These are phyloP conservation scores for Corythornis leucogaster DNA, from an alignment of 2,797 vertebrate genomes.

Conservation along the genomic window DNA sequence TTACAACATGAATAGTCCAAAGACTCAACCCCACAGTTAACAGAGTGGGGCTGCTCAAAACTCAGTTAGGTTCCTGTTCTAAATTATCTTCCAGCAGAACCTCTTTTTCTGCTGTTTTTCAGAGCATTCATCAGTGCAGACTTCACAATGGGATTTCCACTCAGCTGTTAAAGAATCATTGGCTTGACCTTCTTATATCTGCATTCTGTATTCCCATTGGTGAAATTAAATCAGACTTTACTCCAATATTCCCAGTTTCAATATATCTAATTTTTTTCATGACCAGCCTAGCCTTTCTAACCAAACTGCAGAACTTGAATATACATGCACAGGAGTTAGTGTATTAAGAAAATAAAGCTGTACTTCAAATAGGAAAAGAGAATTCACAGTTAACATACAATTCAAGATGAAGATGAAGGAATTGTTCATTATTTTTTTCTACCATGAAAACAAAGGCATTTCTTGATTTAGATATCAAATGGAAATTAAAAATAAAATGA, in stretches of 20 bases:
- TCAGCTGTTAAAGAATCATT: background rate
- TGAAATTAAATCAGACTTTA: background rate
- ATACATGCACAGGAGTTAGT: background rate
- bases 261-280: background rate
- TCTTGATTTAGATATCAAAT: background rate
- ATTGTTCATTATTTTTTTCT: background rate
- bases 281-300: background rate
- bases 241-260: background rate
- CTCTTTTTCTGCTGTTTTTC: background rate
- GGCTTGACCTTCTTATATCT: background rate
- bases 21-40: background rate
- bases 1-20: background rate
- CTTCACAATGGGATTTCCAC: background rate
- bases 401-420: background rate
- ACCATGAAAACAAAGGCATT: background rate
- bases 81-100: background rate
- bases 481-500: background rate
- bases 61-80: background rate
- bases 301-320: background rate
- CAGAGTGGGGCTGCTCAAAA: background rate
- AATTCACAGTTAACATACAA: background rate
- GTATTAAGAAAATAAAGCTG: background rate
- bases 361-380: background rate
- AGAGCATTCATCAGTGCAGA: background rate
- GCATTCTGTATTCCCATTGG: background rate